Evolutionary conservation across 2,797 vertebrate genomes (phyloP).

Genomic region (Liasis olivaceus): DNA sequence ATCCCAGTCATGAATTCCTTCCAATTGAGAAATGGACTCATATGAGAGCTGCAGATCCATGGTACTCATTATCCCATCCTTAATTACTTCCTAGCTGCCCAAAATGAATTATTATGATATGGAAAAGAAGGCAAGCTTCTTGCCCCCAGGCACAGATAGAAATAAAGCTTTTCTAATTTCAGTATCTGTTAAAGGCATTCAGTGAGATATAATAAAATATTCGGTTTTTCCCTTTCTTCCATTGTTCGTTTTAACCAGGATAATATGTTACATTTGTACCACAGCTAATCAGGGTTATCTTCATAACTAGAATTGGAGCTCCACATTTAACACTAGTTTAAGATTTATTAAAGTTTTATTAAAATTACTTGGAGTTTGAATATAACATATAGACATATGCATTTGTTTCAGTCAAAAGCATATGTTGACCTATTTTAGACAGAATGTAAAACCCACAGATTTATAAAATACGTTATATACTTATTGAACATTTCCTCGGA

Average conservation of each 20-base stretch:
- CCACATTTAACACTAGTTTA: neutral
- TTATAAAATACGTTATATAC: neutral
- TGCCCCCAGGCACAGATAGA: neutral
- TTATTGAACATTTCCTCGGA: neutral
- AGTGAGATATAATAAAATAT: neutral
- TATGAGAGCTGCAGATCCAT: neutral
- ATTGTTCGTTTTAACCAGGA: neutral
- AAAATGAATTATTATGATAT: neutral
- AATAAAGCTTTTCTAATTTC: neutral
- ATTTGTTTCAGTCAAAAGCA: neutral
- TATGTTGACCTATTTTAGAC: neutral
- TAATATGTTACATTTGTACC: neutral
- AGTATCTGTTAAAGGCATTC: neutral
- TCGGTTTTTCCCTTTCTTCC: neutral
- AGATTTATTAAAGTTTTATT: neutral
- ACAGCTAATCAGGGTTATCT: neutral
- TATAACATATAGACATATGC: neutral
- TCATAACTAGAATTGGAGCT: neutral
- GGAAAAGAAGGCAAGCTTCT: neutral
- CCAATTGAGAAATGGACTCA: neutral
- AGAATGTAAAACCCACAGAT: neutral
- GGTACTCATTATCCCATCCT: neutral
- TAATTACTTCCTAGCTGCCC: neutral
- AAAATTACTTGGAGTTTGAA: neutral
- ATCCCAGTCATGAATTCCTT: neutral